Percentiles rank a stretch among this genome's conserved stretches.
phyloP scores from a whole-genome alignment of 2,113 vertebrate species.

The Pollachius pollachius region DNA sequence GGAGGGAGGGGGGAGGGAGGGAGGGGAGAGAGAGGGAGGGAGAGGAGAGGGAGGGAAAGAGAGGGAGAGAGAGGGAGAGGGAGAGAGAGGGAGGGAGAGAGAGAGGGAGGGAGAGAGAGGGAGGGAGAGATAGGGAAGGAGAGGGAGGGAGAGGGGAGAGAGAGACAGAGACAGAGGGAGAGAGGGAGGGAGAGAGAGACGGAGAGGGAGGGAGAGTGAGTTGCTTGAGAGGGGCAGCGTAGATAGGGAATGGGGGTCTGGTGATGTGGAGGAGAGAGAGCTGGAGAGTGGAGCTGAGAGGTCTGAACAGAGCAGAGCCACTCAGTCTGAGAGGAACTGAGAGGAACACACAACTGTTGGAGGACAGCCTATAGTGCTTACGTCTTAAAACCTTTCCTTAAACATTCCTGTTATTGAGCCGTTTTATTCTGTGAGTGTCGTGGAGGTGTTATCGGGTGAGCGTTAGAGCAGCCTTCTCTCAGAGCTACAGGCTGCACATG shows the following conservation, averaged over 20 bases:
- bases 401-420: no score
- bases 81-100: background rate
- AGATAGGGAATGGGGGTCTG: conserved; percentile 49
- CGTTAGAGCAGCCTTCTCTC: no score
- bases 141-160: background rate
- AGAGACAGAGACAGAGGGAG: background rate
- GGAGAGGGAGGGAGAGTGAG: background rate
- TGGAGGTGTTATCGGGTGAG: no score
- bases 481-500: no score
- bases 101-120: background rate
- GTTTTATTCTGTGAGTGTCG: no score
- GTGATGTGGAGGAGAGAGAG: conserved; percentile 39
- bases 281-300: conserved; percentile 36
- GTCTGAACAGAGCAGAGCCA: conserved; percentile 68
- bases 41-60: background rate
- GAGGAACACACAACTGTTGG: conserved; percentile 1
- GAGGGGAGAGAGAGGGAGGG: conserved; percentile 8
- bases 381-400: no score
- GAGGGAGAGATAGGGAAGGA: background rate
- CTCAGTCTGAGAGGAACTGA: conserved; percentile 54
- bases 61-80: background rate
- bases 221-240: conserved; percentile 16
- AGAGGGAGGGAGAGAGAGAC: conserved; percentile 48
- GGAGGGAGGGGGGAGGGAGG: conserved; percentile 31
- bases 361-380: no score